Percentiles rank a stretch among this genome's conserved stretches.
Evolutionary conservation across 1,140 invertebrate species (phyloP).

Genomic region (Drosophila leontia): DNA sequence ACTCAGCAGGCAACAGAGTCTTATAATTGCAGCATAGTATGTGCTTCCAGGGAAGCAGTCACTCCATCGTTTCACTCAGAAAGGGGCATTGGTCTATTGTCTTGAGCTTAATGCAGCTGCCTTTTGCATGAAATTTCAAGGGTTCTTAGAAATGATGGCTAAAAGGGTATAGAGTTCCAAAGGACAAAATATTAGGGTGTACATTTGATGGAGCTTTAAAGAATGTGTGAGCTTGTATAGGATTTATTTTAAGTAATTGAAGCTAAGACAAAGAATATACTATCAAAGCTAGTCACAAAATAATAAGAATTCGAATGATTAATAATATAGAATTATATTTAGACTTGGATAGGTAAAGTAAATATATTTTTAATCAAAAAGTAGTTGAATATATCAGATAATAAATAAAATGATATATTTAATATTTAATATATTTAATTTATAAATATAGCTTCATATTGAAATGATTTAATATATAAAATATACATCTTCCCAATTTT

Average conservation of each 20-base stretch:
- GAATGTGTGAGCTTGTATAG: too few species aligned
- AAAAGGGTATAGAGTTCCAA: neutral
- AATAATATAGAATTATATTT: neutral
- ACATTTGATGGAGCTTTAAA: neutral
- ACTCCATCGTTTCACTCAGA: neutral
- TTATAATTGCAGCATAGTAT: constrained; percentile 25
- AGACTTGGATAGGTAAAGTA: neutral
- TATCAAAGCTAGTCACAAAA: accelerated
- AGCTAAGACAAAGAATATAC: neutral
- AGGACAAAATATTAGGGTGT: neutral
- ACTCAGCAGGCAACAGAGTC: neutral
- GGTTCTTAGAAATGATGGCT: neutral
- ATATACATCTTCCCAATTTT: too few species aligned
- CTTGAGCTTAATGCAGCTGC: neutral
- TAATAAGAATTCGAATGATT: neutral
- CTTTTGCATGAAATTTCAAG: neutral
- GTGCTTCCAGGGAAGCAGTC: neutral
- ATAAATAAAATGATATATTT: neutral
- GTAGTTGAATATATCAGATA: neutral
- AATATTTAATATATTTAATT: too few species aligned
- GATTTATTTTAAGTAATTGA: neutral
- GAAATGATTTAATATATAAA: too few species aligned
- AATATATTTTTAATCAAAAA: neutral
- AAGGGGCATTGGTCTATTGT: constrained; percentile 5
- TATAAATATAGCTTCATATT: too few species aligned